Base-by-base conservation (phyloP, 1,140 invertebrate species). In the Nylanderia fulva region DNA sequence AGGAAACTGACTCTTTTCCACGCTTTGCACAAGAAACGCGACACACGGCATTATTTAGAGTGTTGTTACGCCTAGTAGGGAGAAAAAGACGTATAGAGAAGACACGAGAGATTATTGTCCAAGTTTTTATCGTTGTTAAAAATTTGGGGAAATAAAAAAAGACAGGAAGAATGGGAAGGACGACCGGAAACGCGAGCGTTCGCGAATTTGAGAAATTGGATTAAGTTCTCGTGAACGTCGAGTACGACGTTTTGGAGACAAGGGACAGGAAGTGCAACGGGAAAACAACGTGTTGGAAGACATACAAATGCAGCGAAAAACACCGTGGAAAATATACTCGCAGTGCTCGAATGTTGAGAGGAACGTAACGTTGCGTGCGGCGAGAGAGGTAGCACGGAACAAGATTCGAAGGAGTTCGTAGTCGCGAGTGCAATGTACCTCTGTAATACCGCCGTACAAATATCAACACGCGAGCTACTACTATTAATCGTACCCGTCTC, bases 341-440 rank as follows among this genome's bases (percentile, higher is more conserved):
- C 48, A 29, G 4, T 18, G 36, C 18, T 39, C 21, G 63, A 29
- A 80, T 66, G 36, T 18, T 52, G 75, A 77, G 29, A 48, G 15
- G 45, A 52, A 48, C 52, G 77, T 80, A 58, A 80, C 33, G 64
- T 80, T 33, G 77, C 77, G 77, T 80, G 77, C 66, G 24, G 52
- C 64, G 64, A 58, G 33, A 24, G 24, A 42, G 64, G 48, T 80
- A 80, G 33, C 48, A 36, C 64, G 77, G 18, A 80, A 56, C 64
- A 42, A 71, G 77, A 80, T 80, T 71, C 66, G 64, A 80, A 42
- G 24, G 66, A 71, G 77, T 66, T 36, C 77, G 8, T 24, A 42
- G 64, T 80, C 77, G 45, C 66, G 64, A 56, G 77, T 80, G 77
- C 77, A 80, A 71, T 68, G 64, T 42, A 80, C 64, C 64, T 71